Percentiles rank a stretch among this genome's conserved stretches.
These are phyloP conservation scores for Caradrina clavipalpis DNA, from an alignment of 2,888 invertebrate genomes.

Conservation along the genomic window DNA sequence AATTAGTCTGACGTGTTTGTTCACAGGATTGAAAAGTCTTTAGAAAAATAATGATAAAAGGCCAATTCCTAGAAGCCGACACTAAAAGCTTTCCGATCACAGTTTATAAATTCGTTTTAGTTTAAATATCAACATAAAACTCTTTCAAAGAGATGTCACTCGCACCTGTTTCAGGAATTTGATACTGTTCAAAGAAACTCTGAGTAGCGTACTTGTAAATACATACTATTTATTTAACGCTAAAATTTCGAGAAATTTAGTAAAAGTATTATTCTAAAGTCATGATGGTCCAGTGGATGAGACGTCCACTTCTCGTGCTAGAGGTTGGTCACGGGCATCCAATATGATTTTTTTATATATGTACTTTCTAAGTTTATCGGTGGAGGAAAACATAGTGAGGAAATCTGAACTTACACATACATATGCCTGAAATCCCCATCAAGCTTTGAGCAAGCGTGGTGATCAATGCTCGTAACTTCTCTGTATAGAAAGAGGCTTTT, in stretches of 20 bases:
- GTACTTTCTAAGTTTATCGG: no score
- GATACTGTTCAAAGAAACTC: not conserved
- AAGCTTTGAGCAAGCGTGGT: not conserved
- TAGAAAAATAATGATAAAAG: not conserved
- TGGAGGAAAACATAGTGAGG: not conserved
- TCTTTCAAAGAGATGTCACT: not conserved
- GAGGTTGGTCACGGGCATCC: no score
- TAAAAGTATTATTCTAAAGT: no score
- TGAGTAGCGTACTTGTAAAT: not conserved
- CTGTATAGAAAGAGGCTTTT: no score
- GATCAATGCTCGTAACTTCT: not conserved
- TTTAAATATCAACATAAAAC: not conserved
- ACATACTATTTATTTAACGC: not conserved
- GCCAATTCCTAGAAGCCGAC: constrained; percentile 4
- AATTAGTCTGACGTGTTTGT: no score
- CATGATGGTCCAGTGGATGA: no score
- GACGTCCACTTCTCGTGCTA: no score
- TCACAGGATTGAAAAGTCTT: not conserved
- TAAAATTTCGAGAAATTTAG: no score
- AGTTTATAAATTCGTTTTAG: not conserved
- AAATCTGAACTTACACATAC: not conserved
- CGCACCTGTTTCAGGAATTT: not conserved
- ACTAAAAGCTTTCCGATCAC: not conserved
- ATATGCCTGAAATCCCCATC: not conserved
- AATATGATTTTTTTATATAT: no score